Evolutionary conservation across 2,113 vertebrate genomes (phyloP).

Genomic region (Pavo muticus): DNA sequence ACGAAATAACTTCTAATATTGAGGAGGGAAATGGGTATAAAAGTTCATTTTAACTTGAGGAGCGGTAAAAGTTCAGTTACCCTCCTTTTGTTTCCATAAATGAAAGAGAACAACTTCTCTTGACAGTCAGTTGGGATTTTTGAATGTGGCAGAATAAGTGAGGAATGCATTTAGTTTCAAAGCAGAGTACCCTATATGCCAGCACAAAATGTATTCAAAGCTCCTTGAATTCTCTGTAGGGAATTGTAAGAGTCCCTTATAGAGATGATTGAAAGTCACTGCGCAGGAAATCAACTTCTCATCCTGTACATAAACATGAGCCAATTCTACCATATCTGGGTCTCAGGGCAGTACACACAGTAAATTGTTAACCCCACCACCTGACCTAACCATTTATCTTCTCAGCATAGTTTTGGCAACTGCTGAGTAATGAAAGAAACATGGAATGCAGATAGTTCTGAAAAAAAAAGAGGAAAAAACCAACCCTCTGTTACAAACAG

Average conservation of each 20-base stretch:
- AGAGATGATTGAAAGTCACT: slow-evolving; percentile 63
- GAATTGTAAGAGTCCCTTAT: slow-evolving; percentile 32
- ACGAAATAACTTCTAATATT: not conserved
- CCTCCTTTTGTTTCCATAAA: not conserved
- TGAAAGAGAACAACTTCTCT: not conserved
- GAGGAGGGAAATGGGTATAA: not conserved
- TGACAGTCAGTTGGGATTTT: not conserved
- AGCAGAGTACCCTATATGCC: not conserved
- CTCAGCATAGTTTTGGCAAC: slow-evolving; percentile 53
- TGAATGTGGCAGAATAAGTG: not conserved
- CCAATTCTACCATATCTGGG: slow-evolving; percentile 65
- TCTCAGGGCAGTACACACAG: slow-evolving; percentile 54
- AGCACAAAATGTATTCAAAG: slow-evolving; percentile 37
- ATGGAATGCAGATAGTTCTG: slow-evolving; percentile 32
- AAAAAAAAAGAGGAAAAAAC: not conserved
- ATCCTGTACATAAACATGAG: slow-evolving; percentile 75
- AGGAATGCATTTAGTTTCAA: slow-evolving; percentile 12
- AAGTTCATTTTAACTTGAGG: not conserved
- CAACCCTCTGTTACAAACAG: not conserved
- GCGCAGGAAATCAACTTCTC: slow-evolving; percentile 69
- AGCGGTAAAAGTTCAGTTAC: not conserved
- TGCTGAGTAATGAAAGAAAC: slow-evolving; percentile 71
- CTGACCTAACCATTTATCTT: slow-evolving; percentile 69
- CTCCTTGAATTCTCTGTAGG: slow-evolving; percentile 33
- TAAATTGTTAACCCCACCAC: slow-evolving; percentile 73